Evolutionary conservation across 2,888 invertebrate genomes (phyloP), one percentile per base, ranked within the genome.

Genomic region (Temnothorax ravouxi): DNA sequence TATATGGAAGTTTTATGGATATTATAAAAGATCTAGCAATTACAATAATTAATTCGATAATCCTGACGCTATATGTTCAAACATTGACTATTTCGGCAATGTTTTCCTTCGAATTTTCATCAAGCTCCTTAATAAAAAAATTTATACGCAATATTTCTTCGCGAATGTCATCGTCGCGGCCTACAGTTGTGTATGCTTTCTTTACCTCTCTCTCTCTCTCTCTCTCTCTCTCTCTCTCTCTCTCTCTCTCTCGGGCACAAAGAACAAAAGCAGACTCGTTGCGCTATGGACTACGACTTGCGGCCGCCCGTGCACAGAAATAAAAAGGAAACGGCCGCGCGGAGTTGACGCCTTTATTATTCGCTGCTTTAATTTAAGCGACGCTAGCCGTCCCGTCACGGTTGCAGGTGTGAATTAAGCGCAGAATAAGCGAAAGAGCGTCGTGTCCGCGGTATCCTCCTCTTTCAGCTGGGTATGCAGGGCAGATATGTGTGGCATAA

Each of bases 321-420:
- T 69, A 75, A 84, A 83, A 71, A 86, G 85, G 77, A 87, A 77
- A 86, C 84, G 87, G 84, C 79, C 86, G 89, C 82, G 87, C 83
- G 87, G 88, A 87, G 90, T 86, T 91, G 91, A 92, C 90, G 91
- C 93, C 94, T 94, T 94, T 94, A 94, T 94, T 94, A 94, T 94
- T 94, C 93, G 93, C 84, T 86, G 93, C 92, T 94, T 94, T 94
- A 94, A 94, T 94, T 94, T 94, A 94, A 94, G 93, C 94, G 92
- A 93, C 92, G 93, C 93, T 92, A 93, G 93, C 93, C 93, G 90
- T 89, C 92, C 91, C 92, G 92, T 92, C 93, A 93, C 92, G 93
- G 93, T 90, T 93, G 90, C 92, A 92, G 93, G 93, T 93, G 93
- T 91, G 93, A 93, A 94, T 94, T 94, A 93, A 94, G 92, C 93